These are phyloP conservation scores for Brachypterus glaber DNA, from an alignment of 2,888 invertebrate species.

Conservation along the genomic window DNA sequence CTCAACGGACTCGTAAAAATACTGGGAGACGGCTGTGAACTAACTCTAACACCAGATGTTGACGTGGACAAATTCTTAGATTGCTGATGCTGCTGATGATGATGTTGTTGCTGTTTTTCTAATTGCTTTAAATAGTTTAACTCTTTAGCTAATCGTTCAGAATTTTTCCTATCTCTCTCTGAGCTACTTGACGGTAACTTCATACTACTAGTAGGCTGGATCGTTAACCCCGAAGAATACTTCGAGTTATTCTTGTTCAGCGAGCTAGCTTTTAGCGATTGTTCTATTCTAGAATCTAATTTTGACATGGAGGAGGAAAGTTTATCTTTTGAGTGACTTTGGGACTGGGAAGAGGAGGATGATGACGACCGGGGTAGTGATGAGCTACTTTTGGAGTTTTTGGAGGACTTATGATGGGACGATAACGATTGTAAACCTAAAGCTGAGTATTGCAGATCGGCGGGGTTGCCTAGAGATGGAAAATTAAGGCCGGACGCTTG, in stretches of 20 bases:
- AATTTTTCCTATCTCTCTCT: conserved; percentile 15
- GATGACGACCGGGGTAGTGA: conserved; percentile 9
- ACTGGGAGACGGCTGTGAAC: conserved; percentile 32
- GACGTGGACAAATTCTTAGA: conserved; percentile 4
- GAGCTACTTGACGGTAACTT: conserved; percentile 23
- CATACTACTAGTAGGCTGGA: conserved; percentile 33
- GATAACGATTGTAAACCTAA: conserved; percentile 43
- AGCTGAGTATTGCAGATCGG: conserved; percentile 53
- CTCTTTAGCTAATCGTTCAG: conserved; percentile 26
- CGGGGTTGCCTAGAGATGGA: conserved; percentile 49
- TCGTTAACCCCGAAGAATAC: conserved; percentile 31
- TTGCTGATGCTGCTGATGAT: no score
- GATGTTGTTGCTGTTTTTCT: conserved; percentile 27
- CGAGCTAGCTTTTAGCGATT: conserved; percentile 20
- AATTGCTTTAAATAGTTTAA: conserved; percentile 25
- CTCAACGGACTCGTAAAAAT: conserved; percentile 40
- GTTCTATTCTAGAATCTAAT: conserved; percentile 25
- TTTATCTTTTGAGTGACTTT: conserved; percentile 8
- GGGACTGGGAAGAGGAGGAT: conserved; percentile 19
- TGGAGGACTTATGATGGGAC: conserved; percentile 35
- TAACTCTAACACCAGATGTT: conserved; percentile 27
- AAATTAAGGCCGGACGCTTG: conserved; percentile 72
- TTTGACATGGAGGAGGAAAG: conserved; percentile 19
- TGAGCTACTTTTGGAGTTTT: conserved; percentile 24
- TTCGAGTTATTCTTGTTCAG: conserved; percentile 26